These are phyloP conservation scores for Hypsopygia costalis DNA, from an alignment of 2,888 invertebrate species.

Conservation along the genomic window DNA sequence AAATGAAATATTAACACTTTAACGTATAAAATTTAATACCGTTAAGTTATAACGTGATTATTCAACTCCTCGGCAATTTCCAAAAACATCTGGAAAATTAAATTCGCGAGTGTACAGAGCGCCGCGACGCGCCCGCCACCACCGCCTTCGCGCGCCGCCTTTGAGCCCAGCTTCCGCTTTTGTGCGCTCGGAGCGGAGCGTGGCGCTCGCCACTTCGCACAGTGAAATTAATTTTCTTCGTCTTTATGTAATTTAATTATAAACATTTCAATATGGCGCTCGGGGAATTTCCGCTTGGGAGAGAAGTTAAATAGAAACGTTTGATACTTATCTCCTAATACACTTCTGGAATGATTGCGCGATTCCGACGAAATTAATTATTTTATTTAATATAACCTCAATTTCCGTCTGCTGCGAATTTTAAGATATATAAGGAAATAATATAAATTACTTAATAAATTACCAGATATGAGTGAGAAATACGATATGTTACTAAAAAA, in stretches of 20 bases:
- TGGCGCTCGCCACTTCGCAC: slow-evolving; percentile 71
- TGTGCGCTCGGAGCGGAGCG: slow-evolving; percentile 36
- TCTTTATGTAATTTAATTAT: slow-evolving; percentile 81
- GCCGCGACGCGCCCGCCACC: background rate
- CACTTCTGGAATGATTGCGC: slow-evolving; percentile 75
- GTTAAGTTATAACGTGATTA: slow-evolving; percentile 80
- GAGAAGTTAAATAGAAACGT: slow-evolving; percentile 80
- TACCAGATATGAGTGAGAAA: too few relatives aligned
- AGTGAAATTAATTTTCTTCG: slow-evolving; percentile 81
- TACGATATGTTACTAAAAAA: too few relatives aligned
- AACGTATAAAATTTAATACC: slow-evolving; percentile 79
- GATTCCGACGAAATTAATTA: slow-evolving; percentile 67
- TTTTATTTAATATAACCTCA: slow-evolving; percentile 40
- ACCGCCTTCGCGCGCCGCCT: slow-evolving; percentile 42
- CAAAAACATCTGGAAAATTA: slow-evolving; percentile 78
- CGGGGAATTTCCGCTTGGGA: slow-evolving; percentile 72
- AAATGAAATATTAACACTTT: slow-evolving; percentile 82
- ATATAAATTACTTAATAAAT: too few relatives aligned
- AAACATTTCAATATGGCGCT: slow-evolving; percentile 81
- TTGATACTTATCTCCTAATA: slow-evolving; percentile 79
- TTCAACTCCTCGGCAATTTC: slow-evolving; percentile 75
- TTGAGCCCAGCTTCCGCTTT: slow-evolving; percentile 64
- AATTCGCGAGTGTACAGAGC: slow-evolving; percentile 58
- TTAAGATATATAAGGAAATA: slow-evolving; percentile 6
- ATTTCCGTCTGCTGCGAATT: slow-evolving; percentile 11